phyloP scores from a whole-genome alignment of 1,140 invertebrate species.

The Euura saliciscinereae region DNA sequence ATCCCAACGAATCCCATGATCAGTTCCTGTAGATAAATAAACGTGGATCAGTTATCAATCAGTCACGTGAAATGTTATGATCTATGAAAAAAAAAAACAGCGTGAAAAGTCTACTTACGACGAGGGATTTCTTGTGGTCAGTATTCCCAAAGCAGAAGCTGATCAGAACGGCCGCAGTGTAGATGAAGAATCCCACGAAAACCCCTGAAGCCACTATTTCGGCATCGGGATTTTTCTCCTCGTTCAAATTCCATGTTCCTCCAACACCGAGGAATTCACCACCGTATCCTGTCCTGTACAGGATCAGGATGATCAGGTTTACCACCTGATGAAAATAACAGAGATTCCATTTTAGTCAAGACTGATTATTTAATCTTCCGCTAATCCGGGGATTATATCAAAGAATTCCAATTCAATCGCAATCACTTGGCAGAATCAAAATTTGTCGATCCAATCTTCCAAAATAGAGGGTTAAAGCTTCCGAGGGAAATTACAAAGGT shows the following conservation, averaged over 20 bases:
- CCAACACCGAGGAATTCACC: conserved; percentile 83
- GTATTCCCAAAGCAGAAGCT: conserved; percentile 75
- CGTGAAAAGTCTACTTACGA: conserved; percentile 49
- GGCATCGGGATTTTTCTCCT: conserved; percentile 82
- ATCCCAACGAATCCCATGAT: conserved; percentile 87
- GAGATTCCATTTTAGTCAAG: conserved; percentile 20
- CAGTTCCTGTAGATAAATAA: conserved; percentile 69
- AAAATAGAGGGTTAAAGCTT: no score
- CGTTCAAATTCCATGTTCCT: conserved; percentile 87
- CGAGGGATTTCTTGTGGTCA: conserved; percentile 72
- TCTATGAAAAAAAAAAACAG: neutral
- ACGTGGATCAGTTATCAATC: conserved; percentile 7
- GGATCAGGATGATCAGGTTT: conserved; percentile 78
- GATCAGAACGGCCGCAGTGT: conserved; percentile 73
- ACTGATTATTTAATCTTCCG: conserved; percentile 13
- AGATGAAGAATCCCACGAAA: conserved; percentile 84
- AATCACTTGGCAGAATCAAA: no score
- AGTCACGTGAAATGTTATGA: conserved; percentile 3
- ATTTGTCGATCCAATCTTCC: no score
- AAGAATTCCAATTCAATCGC: no score
- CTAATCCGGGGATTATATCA: no score
- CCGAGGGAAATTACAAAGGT: neutral
- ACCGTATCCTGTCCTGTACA: conserved; percentile 81
- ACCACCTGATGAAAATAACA: conserved; percentile 66
- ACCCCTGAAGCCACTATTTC: conserved; percentile 86